A percentile compares a stretch with the other conserved stretches of the same genome.
Conservation (phyloP, 2,113 vertebrate genomes). For the Gnathonemus longibarbis region DNA sequence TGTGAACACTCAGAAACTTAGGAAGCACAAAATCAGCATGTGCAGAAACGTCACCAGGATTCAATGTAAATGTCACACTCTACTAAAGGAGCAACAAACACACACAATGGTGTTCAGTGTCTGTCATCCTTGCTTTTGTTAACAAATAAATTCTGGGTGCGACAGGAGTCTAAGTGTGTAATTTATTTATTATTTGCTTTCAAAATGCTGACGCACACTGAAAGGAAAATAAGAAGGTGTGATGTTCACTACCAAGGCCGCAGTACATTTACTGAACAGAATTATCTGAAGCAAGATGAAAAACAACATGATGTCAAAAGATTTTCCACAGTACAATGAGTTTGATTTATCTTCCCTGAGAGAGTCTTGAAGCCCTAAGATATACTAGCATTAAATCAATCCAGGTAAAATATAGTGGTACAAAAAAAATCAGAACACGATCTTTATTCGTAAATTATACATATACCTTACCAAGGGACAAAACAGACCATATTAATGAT, state of each 20-base stretch:
- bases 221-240: neutral
- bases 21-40: neutral
- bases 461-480: neutral
- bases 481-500: constrained; percentile 8
- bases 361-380: neutral
- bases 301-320: neutral
- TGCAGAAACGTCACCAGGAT: neutral
- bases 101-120: neutral
- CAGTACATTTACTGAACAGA: neutral
- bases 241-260: neutral
- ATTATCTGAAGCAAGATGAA: constrained; percentile 7
- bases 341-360: constrained; percentile 8
- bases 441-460: constrained; percentile 12
- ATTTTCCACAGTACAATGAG: neutral
- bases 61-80: neutral
- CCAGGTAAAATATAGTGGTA: neutral
- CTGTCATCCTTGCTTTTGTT: neutral
- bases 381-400: neutral
- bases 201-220: neutral
- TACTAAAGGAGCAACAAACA: neutral
- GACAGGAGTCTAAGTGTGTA: neutral
- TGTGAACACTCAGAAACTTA: neutral
- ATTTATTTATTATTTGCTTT: neutral
- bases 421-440: neutral
- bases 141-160: neutral